Conservation (phyloP, 2,888 invertebrate species). For the Rotaria magnacalcarata region DNA sequence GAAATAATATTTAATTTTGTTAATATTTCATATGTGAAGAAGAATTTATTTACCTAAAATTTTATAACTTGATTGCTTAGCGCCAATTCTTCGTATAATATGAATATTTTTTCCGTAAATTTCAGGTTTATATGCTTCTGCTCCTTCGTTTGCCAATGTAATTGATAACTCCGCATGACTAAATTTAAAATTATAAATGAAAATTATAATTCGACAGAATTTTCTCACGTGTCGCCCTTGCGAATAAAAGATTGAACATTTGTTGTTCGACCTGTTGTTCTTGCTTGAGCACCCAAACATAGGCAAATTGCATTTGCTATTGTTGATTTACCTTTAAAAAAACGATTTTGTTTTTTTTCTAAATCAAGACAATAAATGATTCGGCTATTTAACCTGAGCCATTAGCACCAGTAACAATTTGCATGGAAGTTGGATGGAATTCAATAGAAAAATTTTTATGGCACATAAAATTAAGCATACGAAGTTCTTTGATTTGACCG, state of each 20-base stretch:
- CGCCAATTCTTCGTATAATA: slow-evolving; percentile 56
- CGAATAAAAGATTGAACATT: slow-evolving; percentile 64
- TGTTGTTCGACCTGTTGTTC: slow-evolving; percentile 53
- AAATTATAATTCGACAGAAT: background rate
- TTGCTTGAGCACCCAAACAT: slow-evolving; percentile 75
- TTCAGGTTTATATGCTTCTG: slow-evolving; percentile 68
- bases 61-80: background rate
- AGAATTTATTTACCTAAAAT: too few relatives aligned
- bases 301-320: slow-evolving; percentile 78
- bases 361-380: background rate
- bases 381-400: background rate
- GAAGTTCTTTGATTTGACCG: background rate
- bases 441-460: slow-evolving; percentile 20
- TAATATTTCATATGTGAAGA: too few relatives aligned
- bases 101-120: slow-evolving; percentile 63
- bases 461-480: background rate
- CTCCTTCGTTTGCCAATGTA: slow-evolving; percentile 66
- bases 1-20: too few relatives aligned
- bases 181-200: background rate
- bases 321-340: slow-evolving; percentile 82
- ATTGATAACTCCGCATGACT: slow-evolving; percentile 57
- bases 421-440: background rate
- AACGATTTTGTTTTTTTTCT: background rate
- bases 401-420: slow-evolving; percentile 14
- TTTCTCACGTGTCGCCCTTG: background rate